Evolutionary conservation across 2,797 vertebrate genomes (phyloP).

Genomic region (Clarias pachynema): DNA sequence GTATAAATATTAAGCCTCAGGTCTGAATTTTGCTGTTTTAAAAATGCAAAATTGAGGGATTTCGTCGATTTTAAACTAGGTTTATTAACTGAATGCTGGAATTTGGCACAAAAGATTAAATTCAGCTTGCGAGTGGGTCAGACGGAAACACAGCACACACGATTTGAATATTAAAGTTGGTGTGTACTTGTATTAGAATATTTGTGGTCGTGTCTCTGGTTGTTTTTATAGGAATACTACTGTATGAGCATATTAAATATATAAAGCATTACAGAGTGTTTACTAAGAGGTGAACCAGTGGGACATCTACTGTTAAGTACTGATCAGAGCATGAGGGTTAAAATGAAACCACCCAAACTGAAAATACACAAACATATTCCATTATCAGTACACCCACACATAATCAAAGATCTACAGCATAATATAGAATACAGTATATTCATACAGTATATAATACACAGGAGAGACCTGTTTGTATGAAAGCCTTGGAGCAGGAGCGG

Average conservation of each 20-base stretch:
- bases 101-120: neutral
- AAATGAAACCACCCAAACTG: neutral
- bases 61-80: neutral
- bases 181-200: neutral
- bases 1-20: neutral
- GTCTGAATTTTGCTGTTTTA: neutral
- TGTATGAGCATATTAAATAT: neutral
- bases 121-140: neutral
- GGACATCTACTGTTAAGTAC: neutral
- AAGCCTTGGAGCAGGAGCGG: too few species aligned
- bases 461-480: neutral
- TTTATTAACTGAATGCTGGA: neutral
- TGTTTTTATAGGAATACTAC: neutral
- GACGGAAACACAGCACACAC: neutral
- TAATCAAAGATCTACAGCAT: neutral
- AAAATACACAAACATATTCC: neutral
- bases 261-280: neutral
- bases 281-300: neutral
- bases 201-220: neutral
- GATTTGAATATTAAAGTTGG: neutral
- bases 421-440: too few species aligned
- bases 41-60: neutral
- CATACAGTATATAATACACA: too few species aligned
- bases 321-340: neutral
- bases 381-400: neutral